Base-by-base conservation (phyloP, 2,888 invertebrate genomes). In the Rotaria socialis region DNA sequence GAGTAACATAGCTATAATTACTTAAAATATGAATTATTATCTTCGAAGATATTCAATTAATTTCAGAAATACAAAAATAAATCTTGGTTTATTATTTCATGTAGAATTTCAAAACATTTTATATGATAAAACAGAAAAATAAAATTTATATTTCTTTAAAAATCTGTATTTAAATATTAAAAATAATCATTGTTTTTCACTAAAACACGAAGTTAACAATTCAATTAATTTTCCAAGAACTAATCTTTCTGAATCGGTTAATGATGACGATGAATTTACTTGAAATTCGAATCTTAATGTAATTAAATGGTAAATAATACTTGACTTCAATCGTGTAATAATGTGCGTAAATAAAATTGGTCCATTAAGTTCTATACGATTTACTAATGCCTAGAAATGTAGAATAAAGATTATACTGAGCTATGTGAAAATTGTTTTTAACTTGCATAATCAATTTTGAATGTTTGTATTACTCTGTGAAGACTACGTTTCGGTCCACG, bases 211-310 rank as follows among this genome's bases (percentile, higher is more conserved):
- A 35, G 35, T 10, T 19, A 67, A 67, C 19, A 67, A 67, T 67
- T 67, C 67, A 35, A 67, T 67, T 67, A 67, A 35, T 67, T 6
- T 67, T 35, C 67, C 67, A 67, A 67, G 35, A 16, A 35, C 35
- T 67, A 67, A 67, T 35, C 67, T 22, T 67, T 67, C 67, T 35
- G 16, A 2, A 35, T 67, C 67, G 11, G 35, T 67, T 7, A 67
- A 35, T 35, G 67, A 35, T 35, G 67, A 27, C 0, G 67, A 35
- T 67, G 35, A 67, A 67, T 67, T 67, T 14, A 0, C 2, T 67
- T 67, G 67, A 67, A 67, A 67, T 67, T 67, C 67, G 24, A 67
- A 67, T 67, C 67, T 67, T 67, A 67, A 35, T 67, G 67, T 67
- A 19, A 67, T 6, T 35, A 67, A 67, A 67, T 67, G 67, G 19